Base-by-base conservation (phyloP, 2,888 invertebrate species). In the Melanostoma mellinum region DNA sequence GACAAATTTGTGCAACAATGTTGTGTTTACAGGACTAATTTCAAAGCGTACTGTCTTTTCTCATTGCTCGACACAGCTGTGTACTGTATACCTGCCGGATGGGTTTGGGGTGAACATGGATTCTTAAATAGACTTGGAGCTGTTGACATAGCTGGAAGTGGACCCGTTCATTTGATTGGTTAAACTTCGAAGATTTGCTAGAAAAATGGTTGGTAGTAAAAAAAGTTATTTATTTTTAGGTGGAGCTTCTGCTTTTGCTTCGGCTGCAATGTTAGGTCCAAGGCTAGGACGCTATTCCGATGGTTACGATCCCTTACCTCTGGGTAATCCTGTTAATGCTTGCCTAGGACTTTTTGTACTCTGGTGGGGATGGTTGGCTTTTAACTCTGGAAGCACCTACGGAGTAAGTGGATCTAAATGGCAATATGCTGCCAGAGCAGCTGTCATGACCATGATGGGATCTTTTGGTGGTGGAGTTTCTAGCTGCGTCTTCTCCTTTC, bases 291-390 rank as follows among this genome's bases (percentile, higher is more conserved):
- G 97, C 84, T 97, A 97, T 90, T 95, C 96, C 9, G 93, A 94
- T 58, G 97, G 97, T 0, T 93, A 93, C 6, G 94, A 93, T 0
- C 94, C 96, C 0, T 90, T 97, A 50, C 97, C 97, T 0, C 92
- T 97, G 86, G 97, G 97, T 0, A 95, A 94, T 89, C 97, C 97
- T 0, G 97, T 97, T 4, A 97, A 97, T 89, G 97, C 97, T 0
- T 95, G 97, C 36, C 95, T 97, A 94, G 98, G 97, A 0, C 93
- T 97, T 9, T 98, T 98, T 89, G 97, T 98, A 44, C 92, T 98
- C 0, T 98, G 98, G 98, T 98, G 98, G 98, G 98, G 98, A 0
- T 98, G 98, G 98, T 92, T 98, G 68, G 98, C 97, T 0, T 98
- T 98, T 89, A 98, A 98, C 91, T 97, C 98, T 65, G 98, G 98